Conservation (phyloP, 2,888 invertebrate genomes). For the Pachydiplax longipennis region DNA sequence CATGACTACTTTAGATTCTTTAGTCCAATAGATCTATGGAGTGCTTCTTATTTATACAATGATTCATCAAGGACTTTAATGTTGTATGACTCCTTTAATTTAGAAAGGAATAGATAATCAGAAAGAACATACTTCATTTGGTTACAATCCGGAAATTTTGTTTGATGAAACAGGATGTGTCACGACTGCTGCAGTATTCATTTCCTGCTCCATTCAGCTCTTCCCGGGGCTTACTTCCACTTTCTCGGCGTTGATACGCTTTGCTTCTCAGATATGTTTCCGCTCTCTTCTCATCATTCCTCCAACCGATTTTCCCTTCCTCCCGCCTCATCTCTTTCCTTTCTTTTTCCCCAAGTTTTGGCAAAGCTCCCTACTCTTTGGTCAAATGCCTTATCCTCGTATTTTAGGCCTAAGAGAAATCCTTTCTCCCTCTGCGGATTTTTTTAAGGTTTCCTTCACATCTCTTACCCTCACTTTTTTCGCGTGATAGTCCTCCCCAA, state of each 20-base stretch:
- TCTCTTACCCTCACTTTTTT: background rate
- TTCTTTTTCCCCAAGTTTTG: slow-evolving; percentile 15
- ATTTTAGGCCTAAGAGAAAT: slow-evolving; percentile 31
- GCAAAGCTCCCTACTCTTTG: slow-evolving; percentile 30
- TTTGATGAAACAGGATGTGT: no score
- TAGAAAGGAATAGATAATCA: no score
- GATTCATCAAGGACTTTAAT: no score
- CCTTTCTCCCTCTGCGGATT: slow-evolving; percentile 29
- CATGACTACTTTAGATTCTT: no score
- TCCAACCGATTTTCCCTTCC: background rate
- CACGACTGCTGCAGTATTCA: no score
- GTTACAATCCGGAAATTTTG: no score
- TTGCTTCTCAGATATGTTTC: background rate
- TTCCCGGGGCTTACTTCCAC: background rate
- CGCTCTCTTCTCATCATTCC: background rate
- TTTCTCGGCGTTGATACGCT: background rate
- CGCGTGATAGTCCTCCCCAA: background rate
- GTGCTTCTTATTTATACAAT: no score
- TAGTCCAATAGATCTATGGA: no score
- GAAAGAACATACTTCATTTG: no score
- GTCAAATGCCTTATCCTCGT: slow-evolving; percentile 38
- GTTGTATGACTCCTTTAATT: no score
- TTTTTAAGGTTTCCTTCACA: slow-evolving; percentile 39
- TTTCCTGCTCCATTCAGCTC: background rate
- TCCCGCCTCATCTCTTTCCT: background rate